These are phyloP conservation scores for Drosophila varians DNA, from an alignment of 1,140 invertebrate genomes.

Conservation along the genomic window DNA sequence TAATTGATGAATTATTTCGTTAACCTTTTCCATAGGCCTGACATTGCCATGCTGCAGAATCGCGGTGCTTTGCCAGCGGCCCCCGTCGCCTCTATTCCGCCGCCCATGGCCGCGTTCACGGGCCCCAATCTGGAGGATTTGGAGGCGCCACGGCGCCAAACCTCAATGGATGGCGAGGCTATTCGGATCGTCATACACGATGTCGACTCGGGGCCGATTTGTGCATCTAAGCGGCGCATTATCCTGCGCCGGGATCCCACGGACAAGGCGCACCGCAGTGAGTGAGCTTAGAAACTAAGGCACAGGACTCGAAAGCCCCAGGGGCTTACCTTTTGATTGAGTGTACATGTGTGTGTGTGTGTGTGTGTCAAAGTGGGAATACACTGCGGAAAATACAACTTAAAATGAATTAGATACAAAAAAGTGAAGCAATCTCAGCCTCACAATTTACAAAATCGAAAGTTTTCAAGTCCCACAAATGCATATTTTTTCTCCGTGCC, in stretches of 20 bases:
- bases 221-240: constrained; percentile 89
- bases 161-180: constrained; percentile 94
- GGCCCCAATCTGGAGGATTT: constrained; percentile 86
- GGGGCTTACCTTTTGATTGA: constrained; percentile 15
- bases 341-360: constrained; percentile 24
- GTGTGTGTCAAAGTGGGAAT: neutral
- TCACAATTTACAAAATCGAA: no score
- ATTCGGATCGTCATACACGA: constrained; percentile 97
- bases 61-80: constrained; percentile 84
- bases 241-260: constrained; percentile 90
- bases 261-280: constrained; percentile 94
- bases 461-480: neutral
- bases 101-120: constrained; percentile 84
- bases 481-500: neutral
- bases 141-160: constrained; percentile 88
- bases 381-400: constrained; percentile 18
- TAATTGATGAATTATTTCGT: neutral
- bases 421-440: no score
- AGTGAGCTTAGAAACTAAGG: constrained; percentile 81
- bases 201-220: constrained; percentile 89
- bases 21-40: constrained; percentile 85
- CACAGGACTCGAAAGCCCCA: constrained; percentile 4
- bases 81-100: constrained; percentile 84
- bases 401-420: no score
- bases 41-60: constrained; percentile 88